Evolutionary conservation across 2,888 invertebrate species (phyloP), one percentile per base, ranked within the genome.

Genomic region (Endotricha flammealis): DNA sequence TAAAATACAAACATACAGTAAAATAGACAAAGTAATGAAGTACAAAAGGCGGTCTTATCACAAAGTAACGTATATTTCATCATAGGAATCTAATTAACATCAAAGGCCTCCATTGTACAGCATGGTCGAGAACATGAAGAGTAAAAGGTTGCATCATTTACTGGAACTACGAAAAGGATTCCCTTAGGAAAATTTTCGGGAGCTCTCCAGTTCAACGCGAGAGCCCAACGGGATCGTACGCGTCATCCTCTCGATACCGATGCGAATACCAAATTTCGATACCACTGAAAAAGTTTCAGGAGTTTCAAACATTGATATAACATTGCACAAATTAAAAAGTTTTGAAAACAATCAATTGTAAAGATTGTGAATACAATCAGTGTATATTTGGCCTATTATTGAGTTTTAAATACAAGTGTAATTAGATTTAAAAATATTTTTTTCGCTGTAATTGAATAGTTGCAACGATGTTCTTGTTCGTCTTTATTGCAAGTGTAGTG

Each of bases 151-250:
- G 9, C 13, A 12, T 9, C 22, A 32, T 9, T 7, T 10, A 25
- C 25, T 33, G 16, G 9, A 12, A 13, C 2, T 13, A 23, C 8
- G 14, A 4, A 35, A 33, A 33, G n/a, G 28, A 12, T 12, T 14
- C 16, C 16, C 23, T 30, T 3, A 16, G 30, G 34, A 34, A 13
- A 4, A 23, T 17, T 24, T 20, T 37, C 33, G 30, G 13, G 32
- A 27, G 31, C 43, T 42, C 40, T 50, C 42, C 63, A 66, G 66
- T 66, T 51, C 46, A 46, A 49, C 57, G 55, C 57, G 55, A 38
- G 51, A 43, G 45, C 34, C 41, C 55, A 46, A 22, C 33, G 44
- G 39, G 35, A 32, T 36, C 53, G 51, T 38, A 62, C 64, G 59
- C 39, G 39, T 35, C 36, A 23, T 22, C 17, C 22, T 11, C 12